Conservation (phyloP, 2,113 vertebrate species). For the Miniopterus natalensis region DNA sequence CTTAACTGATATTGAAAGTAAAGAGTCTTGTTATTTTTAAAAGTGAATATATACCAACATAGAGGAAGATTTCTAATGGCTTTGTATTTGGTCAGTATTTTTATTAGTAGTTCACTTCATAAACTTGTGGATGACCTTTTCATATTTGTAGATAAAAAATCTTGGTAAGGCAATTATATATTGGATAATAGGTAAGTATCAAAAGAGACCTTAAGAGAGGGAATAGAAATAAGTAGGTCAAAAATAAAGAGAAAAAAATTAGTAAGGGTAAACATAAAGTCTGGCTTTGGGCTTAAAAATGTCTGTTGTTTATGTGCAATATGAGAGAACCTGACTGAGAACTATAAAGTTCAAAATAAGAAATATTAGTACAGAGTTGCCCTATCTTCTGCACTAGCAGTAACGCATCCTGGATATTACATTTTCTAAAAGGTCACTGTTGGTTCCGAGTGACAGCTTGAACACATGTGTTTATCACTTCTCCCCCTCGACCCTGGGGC, state of each 20-base stretch:
- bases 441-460: background rate
- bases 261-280: background rate
- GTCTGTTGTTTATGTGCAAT: background rate
- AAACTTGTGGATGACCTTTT: background rate
- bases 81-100: background rate
- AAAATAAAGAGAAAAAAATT: constrained; percentile 36
- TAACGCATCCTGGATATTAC: background rate
- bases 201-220: background rate
- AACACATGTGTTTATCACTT: background rate
- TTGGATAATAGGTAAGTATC: background rate
- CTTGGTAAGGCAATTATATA: background rate
- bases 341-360: background rate
- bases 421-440: background rate
- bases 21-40: background rate
- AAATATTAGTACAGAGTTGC: background rate
- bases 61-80: background rate
- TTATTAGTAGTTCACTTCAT: background rate
- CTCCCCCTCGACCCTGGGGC: background rate
- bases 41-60: background rate
- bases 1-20: background rate
- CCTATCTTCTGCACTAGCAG: background rate
- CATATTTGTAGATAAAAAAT: background rate
- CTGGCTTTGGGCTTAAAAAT: background rate
- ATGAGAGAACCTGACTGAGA: background rate
- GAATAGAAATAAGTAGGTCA: background rate